Percentiles rank a stretch among this genome's conserved stretches.
phyloP scores from a whole-genome alignment of 2,888 invertebrate species.

The Glyphotaelius pellucidus region DNA sequence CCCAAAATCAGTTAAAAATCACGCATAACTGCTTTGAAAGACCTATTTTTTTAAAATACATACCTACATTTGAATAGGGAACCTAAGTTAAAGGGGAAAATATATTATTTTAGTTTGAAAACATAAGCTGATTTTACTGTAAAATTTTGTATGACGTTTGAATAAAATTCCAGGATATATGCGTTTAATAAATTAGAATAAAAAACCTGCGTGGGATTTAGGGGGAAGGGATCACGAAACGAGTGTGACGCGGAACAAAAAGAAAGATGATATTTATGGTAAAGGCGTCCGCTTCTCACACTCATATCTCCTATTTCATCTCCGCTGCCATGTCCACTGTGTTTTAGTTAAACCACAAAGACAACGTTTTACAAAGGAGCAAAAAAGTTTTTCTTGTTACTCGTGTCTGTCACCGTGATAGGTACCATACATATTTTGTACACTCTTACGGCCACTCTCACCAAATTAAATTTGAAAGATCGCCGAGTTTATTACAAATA shows the following conservation, averaged over 20 bases:
- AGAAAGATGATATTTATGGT: slow-evolving; percentile 21
- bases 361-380: not conserved
- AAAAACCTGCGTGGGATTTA: slow-evolving; percentile 1
- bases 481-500: not conserved
- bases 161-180: not conserved
- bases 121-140: not conserved
- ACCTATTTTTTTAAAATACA: no score
- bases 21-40: no score
- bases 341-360: not conserved
- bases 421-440: not conserved
- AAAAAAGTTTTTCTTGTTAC: not conserved
- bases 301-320: slow-evolving; percentile 2
- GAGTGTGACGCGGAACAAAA: slow-evolving; percentile 26
- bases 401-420: not conserved
- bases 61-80: no score
- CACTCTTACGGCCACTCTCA: not conserved
- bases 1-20: no score
- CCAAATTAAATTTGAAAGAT: not conserved
- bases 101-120: not conserved
- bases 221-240: not conserved
- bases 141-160: not conserved
- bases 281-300: slow-evolving; percentile 36
- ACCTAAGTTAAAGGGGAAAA: no score
- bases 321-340: not conserved
- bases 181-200: slow-evolving; percentile 20